phyloP scores from a whole-genome alignment of 1,140 invertebrate species.

The Papilio polytes region DNA sequence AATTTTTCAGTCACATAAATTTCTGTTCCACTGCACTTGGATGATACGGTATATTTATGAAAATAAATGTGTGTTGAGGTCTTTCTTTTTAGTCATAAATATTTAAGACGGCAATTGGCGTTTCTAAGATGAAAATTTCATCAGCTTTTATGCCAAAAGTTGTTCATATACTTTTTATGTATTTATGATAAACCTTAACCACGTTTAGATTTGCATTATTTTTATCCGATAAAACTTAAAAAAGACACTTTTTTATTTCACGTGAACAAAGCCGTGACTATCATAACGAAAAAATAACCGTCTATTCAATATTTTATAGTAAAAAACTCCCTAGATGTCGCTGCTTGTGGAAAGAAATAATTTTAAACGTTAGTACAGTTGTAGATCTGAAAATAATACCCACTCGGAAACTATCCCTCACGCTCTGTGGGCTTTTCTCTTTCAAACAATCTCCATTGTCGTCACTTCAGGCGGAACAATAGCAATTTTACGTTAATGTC shows the following conservation, averaged over 20 bases:
- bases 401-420: slow-evolving; percentile 26
- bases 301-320: not conserved
- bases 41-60: not conserved
- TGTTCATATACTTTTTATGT: not conserved
- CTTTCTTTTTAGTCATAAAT: not conserved
- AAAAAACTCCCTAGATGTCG: not conserved
- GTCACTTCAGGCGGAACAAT: slow-evolving; percentile 26
- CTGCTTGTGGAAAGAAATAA: not conserved
- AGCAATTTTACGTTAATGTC: slow-evolving; percentile 28
- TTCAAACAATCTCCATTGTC: slow-evolving; percentile 26
- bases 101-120: not conserved
- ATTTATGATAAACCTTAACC: too few species aligned
- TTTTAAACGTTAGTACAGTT: slow-evolving; percentile 24
- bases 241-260: too few species aligned
- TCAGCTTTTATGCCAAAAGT: not conserved
- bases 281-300: not conserved
- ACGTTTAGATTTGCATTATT: too few species aligned
- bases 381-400: slow-evolving; percentile 29
- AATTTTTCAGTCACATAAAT: not conserved
- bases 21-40: not conserved
- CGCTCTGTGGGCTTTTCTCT: slow-evolving; percentile 24
- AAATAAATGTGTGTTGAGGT: not conserved
- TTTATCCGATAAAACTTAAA: too few species aligned
- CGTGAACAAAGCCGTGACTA: too few species aligned
- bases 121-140: not conserved